phyloP scores from a whole-genome alignment of 2,113 vertebrate genomes.

The Strigops habroptila region DNA sequence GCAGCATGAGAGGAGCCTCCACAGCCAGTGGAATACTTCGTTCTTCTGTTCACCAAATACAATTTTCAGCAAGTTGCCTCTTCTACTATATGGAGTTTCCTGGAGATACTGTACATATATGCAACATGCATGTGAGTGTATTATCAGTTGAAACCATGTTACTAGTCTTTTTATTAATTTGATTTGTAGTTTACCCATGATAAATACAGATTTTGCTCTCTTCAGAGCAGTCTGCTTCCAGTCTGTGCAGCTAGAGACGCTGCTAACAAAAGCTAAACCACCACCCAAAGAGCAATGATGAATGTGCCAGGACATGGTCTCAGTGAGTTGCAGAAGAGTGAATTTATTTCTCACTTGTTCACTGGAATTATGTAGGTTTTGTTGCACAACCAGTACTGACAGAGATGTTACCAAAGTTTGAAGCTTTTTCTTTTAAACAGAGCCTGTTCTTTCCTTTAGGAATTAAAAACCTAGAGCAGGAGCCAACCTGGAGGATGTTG shows the following conservation, averaged over 20 bases:
- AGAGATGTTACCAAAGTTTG: background rate
- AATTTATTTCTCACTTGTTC: background rate
- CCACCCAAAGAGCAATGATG: background rate
- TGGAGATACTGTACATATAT: background rate
- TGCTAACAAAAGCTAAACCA: background rate
- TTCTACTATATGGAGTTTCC: background rate
- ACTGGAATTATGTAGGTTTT: background rate
- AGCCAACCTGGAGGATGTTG: background rate
- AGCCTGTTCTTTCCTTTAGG: background rate
- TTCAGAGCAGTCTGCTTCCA: background rate
- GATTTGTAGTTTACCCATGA: background rate
- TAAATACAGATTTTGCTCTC: background rate
- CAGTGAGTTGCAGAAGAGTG: background rate
- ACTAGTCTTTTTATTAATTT: background rate
- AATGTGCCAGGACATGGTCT: fast-evolving
- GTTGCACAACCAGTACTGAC: background rate
- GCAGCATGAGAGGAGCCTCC: background rate
- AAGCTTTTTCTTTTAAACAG: background rate
- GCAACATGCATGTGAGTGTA: fast-evolving
- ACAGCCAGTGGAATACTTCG: background rate
- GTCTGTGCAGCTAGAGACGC: background rate
- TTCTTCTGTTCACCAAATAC: background rate
- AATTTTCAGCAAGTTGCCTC: background rate
- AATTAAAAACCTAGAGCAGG: background rate
- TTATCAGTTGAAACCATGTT: background rate